Base-by-base conservation (phyloP, 2,888 invertebrate genomes). In the Zaprionus lineosus region DNA sequence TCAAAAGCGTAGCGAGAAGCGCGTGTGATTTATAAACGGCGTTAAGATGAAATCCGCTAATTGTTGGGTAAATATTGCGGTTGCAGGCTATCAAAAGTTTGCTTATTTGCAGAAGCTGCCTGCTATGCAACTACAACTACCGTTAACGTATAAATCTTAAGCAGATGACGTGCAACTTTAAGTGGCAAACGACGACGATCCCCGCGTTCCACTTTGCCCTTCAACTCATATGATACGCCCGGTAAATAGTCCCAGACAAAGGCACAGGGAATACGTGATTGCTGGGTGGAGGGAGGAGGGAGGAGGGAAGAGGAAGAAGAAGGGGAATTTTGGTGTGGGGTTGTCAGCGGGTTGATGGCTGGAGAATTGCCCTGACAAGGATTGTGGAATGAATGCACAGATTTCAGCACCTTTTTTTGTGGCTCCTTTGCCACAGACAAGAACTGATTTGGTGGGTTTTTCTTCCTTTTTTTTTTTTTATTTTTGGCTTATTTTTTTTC, bases 161-260 rank as follows among this genome's bases (percentile, higher is more conserved):
- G 52, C 77, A 62, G 65, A 77, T 70, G 71, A 74, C 58, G 53
- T 58, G 65, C 51, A 70, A 55, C 71, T 59, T 68, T 28, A 68
- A 68, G 58, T 65, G 71, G 43, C 44, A 51, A 39, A 37, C 28
- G 41, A 36, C 37, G 7, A 18, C n/a, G n/a, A n/a, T n/a, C n/a
- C n/a, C n/a, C n/a, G n/a, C n/a, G n/a, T n/a, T n/a, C n/a, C n/a
- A n/a, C n/a, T n/a, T n/a, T n/a, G n/a, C n/a, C n/a, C n/a, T n/a
- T 46, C 40, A 56, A 7, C 53, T 66, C 64, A 48, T 43, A 44
- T 43, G 51, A 64, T 58, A 48, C 37, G 50, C 18, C 37, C 9
- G 36, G 47, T 48, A 58, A 53, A 53, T 59, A 59, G 58, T 58
- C 55, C 43, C 61, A 44, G 31, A 31, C 39, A 26, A 37, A 15